phyloP scores from a whole-genome alignment of 1,140 invertebrate species.

The Drosophila chauvacae region DNA sequence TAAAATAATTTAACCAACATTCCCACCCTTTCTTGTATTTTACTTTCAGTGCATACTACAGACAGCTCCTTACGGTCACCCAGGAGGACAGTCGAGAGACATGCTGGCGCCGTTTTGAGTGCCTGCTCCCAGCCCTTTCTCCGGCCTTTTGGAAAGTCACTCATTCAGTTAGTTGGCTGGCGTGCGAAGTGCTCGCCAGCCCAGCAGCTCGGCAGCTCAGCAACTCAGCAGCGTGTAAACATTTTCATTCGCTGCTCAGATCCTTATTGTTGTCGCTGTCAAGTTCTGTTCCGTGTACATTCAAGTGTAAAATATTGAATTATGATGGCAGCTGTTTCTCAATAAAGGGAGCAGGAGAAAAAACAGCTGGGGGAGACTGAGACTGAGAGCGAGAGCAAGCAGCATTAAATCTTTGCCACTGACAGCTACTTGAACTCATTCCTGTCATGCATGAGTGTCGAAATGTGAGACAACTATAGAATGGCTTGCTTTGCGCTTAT shows the following conservation, averaged over 20 bases:
- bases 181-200: slow-evolving; percentile 53
- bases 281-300: slow-evolving; percentile 76
- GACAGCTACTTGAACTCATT: slow-evolving; percentile 80
- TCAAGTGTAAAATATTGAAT: slow-evolving; percentile 82
- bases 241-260: slow-evolving; percentile 67
- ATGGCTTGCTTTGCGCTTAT: slow-evolving; percentile 10
- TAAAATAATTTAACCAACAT: too few relatives aligned
- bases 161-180: slow-evolving; percentile 42
- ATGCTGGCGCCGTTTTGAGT: slow-evolving; percentile 52
- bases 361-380: slow-evolving; percentile 5
- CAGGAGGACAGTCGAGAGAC: slow-evolving; percentile 55
- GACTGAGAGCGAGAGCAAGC: slow-evolving; percentile 23
- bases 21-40: not conserved
- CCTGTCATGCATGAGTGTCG: slow-evolving; percentile 68
- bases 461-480: slow-evolving; percentile 36
- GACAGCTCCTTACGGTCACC: slow-evolving; percentile 52
- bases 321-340: slow-evolving; percentile 81
- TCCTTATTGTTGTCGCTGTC: slow-evolving; percentile 55
- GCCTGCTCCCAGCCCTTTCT: slow-evolving; percentile 11
- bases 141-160: slow-evolving; percentile 19
- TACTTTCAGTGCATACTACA: slow-evolving; percentile 4
- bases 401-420: slow-evolving; percentile 73
- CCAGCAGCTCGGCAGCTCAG: slow-evolving; percentile 9
- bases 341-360: slow-evolving; percentile 54
- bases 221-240: slow-evolving; percentile 74